These are phyloP conservation scores for Drosophila bocqueti DNA, from an alignment of 1,140 invertebrate genomes.

Conservation along the genomic window DNA sequence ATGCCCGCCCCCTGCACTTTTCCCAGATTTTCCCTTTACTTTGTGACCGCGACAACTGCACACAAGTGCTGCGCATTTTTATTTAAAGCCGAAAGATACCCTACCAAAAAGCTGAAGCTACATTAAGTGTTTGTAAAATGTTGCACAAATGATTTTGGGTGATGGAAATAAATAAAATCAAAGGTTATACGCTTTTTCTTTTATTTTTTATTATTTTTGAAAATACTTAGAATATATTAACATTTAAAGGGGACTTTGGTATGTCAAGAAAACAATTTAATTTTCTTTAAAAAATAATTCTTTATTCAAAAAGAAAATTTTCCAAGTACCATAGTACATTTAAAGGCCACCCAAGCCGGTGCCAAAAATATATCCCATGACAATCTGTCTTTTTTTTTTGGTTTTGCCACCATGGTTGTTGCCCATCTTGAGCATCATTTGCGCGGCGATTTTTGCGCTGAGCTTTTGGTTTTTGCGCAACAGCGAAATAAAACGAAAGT, in stretches of 20 bases:
- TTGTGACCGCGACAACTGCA: constrained; percentile 70
- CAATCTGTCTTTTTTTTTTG: constrained; percentile 28
- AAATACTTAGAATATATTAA: neutral
- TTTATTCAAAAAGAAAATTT: too few species aligned
- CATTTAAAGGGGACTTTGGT: neutral
- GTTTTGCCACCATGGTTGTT: constrained; percentile 19
- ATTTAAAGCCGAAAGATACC: constrained; percentile 36
- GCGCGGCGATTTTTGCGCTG: constrained; percentile 69
- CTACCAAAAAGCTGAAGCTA: constrained; percentile 3
- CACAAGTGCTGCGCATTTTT: constrained; percentile 71
- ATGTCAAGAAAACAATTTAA: too few species aligned
- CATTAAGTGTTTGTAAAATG: neutral
- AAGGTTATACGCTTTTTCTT: neutral
- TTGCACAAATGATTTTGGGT: neutral
- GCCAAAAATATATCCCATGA: constrained; percentile 8
- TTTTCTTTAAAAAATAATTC: neutral
- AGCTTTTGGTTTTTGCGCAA: constrained; percentile 60
- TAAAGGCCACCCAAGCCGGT: neutral
- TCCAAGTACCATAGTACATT: neutral
- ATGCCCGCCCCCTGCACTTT: neutral
- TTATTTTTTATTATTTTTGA: too few species aligned
- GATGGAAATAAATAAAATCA: neutral
- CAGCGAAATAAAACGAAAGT: constrained; percentile 41
- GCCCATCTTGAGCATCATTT: constrained; percentile 66
- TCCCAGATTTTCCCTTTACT: constrained; percentile 41